A percentile compares a stretch with the other conserved stretches of the same genome.
phyloP scores from a whole-genome alignment of 2,113 vertebrate species.

The Hyla sarda region DNA sequence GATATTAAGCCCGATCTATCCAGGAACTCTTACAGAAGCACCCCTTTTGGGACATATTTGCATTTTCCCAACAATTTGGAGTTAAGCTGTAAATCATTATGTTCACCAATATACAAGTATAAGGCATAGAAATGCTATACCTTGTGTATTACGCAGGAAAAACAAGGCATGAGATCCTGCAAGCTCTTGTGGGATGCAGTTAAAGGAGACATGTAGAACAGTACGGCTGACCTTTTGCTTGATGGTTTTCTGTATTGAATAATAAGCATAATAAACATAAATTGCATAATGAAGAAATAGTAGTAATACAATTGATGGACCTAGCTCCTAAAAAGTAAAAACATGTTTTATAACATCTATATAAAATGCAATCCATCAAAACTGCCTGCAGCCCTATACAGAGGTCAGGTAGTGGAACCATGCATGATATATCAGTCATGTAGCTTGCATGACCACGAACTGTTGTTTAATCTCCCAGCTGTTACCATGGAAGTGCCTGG shows the following conservation, averaged over 20 bases:
- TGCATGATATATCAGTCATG: no score
- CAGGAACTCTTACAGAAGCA: background rate
- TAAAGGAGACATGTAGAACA: conserved; percentile 73
- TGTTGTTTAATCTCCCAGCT: no score
- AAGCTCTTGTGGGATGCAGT: conserved; percentile 75
- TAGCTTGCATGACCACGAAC: no score
- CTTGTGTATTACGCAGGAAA: conserved; percentile 83
- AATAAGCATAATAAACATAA: background rate
- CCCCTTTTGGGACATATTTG: background rate
- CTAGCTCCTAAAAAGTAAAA: background rate
- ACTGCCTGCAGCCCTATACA: no score
- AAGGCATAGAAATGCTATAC: conserved; percentile 67
- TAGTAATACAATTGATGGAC: background rate
- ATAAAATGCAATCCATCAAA: no score
- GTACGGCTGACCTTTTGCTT: conserved; percentile 67
- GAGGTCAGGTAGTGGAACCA: no score
- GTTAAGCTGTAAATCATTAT: no score
- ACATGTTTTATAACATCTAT: no score
- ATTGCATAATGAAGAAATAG: background rate
- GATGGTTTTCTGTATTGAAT: conserved; percentile 74
- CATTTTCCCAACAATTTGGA: no score
- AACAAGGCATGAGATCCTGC: conserved; percentile 74
- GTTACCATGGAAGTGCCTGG: no score
- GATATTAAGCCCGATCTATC: background rate
- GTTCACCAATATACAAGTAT: background rate